phyloP scores from a whole-genome alignment of 2,888 invertebrate genomes.

The Hylaea fasciaria region DNA sequence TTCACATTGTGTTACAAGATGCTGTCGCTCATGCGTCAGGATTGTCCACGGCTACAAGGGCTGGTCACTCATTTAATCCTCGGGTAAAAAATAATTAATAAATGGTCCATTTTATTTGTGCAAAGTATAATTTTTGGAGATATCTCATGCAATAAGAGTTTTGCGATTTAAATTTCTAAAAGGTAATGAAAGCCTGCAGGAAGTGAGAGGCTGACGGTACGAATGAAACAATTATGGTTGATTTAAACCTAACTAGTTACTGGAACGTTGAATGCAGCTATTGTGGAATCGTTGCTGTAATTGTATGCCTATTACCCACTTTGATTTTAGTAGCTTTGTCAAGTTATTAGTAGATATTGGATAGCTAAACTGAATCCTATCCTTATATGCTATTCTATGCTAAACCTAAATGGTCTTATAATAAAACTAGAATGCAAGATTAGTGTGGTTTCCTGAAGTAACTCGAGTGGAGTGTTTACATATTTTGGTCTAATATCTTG shows the following conservation, averaged over 20 bases:
- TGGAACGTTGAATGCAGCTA: slow-evolving; percentile 20
- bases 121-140: slow-evolving; percentile 29
- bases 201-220: slow-evolving; percentile 72
- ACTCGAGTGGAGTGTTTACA: no score
- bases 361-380: slow-evolving; percentile 10
- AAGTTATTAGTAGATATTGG: slow-evolving; percentile 25
- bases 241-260: slow-evolving; percentile 34
- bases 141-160: slow-evolving; percentile 4
- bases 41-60: slow-evolving; percentile 50
- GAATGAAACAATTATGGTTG: slow-evolving; percentile 59
- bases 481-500: no score
- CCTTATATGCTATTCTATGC: no score
- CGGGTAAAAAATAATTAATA: no score
- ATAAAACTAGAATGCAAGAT: neutral
- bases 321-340: slow-evolving; percentile 24
- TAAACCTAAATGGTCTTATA: neutral
- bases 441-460: neutral
- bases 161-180: slow-evolving; percentile 49
- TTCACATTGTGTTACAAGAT: slow-evolving; percentile 54
- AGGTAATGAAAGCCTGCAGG: slow-evolving; percentile 56
- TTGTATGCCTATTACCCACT: slow-evolving; percentile 22
- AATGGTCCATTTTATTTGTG: slow-evolving; percentile 28
- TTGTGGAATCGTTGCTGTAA: slow-evolving; percentile 16
- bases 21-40: slow-evolving; percentile 51
- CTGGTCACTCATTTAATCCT: slow-evolving; percentile 44